Conservation (phyloP, 2,797 vertebrate genomes). For the Diplodus puntazzo region DNA sequence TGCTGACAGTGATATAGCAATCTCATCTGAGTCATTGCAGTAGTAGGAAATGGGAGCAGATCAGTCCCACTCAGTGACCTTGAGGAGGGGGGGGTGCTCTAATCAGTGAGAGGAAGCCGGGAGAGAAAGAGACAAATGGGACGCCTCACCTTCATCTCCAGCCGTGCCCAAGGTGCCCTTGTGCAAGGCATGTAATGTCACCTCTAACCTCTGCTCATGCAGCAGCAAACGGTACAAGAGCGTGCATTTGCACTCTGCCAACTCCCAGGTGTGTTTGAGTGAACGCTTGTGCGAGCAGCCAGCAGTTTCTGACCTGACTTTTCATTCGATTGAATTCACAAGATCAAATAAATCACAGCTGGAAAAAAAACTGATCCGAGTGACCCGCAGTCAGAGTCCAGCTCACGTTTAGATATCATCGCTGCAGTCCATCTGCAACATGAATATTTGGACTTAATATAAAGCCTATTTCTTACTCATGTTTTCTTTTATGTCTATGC, state of each 20-base stretch:
- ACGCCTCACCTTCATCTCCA: slow-evolving; percentile 27
- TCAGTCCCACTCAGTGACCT: slow-evolving; percentile 72
- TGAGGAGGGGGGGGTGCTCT: slow-evolving; percentile 61
- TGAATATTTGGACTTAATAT: background rate
- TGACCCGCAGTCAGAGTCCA: slow-evolving; percentile 18
- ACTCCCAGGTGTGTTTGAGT: slow-evolving; percentile 51
- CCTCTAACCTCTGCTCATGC: slow-evolving; percentile 61
- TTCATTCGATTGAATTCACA: slow-evolving; percentile 22
- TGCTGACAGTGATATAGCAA: slow-evolving; percentile 72
- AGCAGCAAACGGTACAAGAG: slow-evolving; percentile 49
- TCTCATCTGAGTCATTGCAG: slow-evolving; percentile 72
- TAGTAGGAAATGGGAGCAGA: slow-evolving; percentile 51
- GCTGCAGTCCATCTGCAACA: background rate
- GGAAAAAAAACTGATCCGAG: slow-evolving; percentile 3
- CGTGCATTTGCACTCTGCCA: slow-evolving; percentile 25
- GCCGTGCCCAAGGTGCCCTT: slow-evolving; percentile 62
- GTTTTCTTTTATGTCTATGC: background rate
- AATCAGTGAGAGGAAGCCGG: slow-evolving; percentile 27
- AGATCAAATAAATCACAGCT: slow-evolving; percentile 15
- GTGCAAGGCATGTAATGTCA: slow-evolving; percentile 42
- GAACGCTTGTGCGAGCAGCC: slow-evolving; percentile 6
- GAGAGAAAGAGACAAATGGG: background rate
- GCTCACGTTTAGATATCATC: slow-evolving; percentile 6
- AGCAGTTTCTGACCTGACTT: slow-evolving; percentile 45
- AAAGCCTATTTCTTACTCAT: background rate